phyloP scores from a whole-genome alignment of 2,113 vertebrate genomes.

The Sakesphorus luctuosus region DNA sequence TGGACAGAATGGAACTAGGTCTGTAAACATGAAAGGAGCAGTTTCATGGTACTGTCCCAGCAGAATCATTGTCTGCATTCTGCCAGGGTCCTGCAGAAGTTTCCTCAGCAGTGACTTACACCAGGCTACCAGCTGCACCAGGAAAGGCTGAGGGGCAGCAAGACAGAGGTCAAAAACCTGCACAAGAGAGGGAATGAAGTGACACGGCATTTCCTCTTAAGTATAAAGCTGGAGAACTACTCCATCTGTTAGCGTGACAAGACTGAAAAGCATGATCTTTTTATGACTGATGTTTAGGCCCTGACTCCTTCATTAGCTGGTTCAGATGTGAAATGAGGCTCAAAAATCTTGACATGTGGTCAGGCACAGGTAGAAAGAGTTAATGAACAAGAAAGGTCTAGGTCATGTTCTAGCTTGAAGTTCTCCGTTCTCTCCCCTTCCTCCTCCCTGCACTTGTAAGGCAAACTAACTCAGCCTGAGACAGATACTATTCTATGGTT shows the following conservation, averaged over 20 bases:
- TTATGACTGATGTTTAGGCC: background rate
- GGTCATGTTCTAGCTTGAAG: accelerated
- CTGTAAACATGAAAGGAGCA: background rate
- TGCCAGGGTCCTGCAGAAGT: background rate
- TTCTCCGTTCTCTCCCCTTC: background rate
- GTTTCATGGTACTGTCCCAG: background rate
- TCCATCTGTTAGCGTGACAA: background rate
- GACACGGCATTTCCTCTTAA: background rate
- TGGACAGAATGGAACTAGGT: background rate
- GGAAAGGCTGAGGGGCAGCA: background rate
- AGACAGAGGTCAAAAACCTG: background rate
- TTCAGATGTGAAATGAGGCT: background rate
- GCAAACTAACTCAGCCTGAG: background rate
- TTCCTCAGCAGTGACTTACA: background rate
- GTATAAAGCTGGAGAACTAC: background rate
- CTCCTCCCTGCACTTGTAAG: background rate
- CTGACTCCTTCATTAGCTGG: background rate
- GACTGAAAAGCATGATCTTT: background rate
- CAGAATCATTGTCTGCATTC: background rate
- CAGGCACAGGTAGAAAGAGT: background rate
- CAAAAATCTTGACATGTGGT: background rate
- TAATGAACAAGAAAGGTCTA: background rate
- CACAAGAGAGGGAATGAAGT: background rate
- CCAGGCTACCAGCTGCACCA: background rate
- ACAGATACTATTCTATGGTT: background rate